Percentiles rank a stretch among this genome's conserved stretches.
Evolutionary conservation across 1,140 invertebrate genomes (phyloP).

Genomic region (Notospermus geniculatus): DNA sequence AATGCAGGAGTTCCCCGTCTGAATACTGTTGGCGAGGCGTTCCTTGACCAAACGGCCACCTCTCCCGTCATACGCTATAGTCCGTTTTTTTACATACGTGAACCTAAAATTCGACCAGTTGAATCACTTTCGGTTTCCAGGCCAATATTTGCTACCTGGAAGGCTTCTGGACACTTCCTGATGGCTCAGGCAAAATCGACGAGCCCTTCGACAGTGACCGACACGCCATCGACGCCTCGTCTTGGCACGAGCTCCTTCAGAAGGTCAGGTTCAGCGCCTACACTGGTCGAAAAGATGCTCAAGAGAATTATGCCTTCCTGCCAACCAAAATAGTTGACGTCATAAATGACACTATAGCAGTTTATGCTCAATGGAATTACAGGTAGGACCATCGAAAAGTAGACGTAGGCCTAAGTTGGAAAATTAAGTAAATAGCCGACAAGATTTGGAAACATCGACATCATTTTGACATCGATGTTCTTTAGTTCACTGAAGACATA

Average conservation of each 20-base stretch:
- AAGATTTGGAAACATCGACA: too few relatives aligned
- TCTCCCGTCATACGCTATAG: too few relatives aligned
- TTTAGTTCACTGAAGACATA: too few relatives aligned
- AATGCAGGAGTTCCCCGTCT: too few relatives aligned
- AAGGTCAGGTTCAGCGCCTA: conserved; percentile 12
- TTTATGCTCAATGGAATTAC: conserved; percentile 20
- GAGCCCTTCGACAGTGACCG: conserved; percentile 19
- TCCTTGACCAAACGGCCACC: too few relatives aligned
- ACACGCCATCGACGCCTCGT: conserved; percentile 17
- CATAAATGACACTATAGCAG: conserved; percentile 1
- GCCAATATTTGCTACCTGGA: conserved; percentile 16
- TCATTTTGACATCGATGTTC: too few relatives aligned
- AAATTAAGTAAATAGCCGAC: too few relatives aligned
- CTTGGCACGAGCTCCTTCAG: conserved; percentile 18
- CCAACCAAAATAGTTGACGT: conserved; percentile 13
- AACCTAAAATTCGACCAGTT: background rate
- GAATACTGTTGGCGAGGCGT: too few relatives aligned
- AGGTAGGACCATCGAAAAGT: too few relatives aligned
- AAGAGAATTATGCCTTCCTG: conserved; percentile 18
- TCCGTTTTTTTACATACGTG: background rate
- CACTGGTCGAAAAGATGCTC: conserved; percentile 9
- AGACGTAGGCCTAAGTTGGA: too few relatives aligned
- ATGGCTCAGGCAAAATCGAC: conserved; percentile 5
- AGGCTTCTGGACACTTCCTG: conserved; percentile 11
- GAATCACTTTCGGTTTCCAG: background rate